phyloP scores from a whole-genome alignment of 2,113 vertebrate species.

The Anarrhichthys ocellatus region DNA sequence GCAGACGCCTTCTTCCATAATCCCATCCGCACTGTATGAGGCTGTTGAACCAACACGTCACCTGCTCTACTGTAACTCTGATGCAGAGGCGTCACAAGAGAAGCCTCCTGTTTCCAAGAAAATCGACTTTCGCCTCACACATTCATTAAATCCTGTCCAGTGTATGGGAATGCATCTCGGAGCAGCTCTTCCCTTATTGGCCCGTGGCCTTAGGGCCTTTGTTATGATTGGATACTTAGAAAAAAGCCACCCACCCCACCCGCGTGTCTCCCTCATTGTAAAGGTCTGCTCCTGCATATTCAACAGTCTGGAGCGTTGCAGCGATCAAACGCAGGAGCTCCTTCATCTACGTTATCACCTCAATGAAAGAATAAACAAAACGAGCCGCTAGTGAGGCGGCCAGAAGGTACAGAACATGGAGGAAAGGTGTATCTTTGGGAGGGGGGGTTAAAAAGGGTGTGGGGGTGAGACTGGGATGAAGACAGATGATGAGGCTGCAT shows the following conservation, averaged over 20 bases:
- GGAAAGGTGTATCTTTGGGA: conserved; percentile 15
- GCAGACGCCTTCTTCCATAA: background rate
- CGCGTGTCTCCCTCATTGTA: conserved; percentile 37
- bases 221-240: conserved; percentile 66
- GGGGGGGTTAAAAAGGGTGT: conserved; percentile 20
- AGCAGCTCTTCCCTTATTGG: conserved; percentile 53
- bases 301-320: conserved; percentile 62
- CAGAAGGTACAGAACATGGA: background rate
- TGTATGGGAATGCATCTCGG: conserved; percentile 32
- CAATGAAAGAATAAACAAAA: conserved; percentile 19
- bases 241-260: conserved; percentile 49
- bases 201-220: conserved; percentile 52
- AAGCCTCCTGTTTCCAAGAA: conserved; percentile 23
- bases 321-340: conserved; percentile 47
- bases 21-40: background rate
- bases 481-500: conserved; percentile 77
- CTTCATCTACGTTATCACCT: conserved; percentile 22
- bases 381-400: background rate
- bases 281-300: conserved; percentile 73
- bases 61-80: conserved; percentile 13
- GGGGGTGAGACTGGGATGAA: conserved; percentile 63
- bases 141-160: conserved; percentile 27
- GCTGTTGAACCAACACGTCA: conserved; percentile 20
- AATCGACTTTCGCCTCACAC: conserved; percentile 25
- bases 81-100: conserved; percentile 3